Evolutionary conservation across 2,888 invertebrate genomes (phyloP).

Genomic region (Miltochrista miniata): DNA sequence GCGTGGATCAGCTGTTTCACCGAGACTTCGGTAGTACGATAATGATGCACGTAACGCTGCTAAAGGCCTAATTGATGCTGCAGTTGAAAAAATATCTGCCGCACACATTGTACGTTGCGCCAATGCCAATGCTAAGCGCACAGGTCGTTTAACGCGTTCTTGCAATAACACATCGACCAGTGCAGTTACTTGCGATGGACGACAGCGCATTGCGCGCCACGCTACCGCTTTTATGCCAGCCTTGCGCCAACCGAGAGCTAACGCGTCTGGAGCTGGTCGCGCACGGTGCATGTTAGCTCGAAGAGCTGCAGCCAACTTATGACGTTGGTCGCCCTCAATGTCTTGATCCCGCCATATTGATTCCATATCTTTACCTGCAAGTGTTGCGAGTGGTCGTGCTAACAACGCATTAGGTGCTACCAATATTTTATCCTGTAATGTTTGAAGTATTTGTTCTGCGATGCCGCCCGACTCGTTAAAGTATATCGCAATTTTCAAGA

Average conservation of each 20-base stretch:
- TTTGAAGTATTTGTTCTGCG: slow-evolving; percentile 31
- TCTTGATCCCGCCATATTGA: slow-evolving; percentile 26
- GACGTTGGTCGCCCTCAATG: slow-evolving; percentile 9
- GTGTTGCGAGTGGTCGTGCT: slow-evolving; percentile 24
- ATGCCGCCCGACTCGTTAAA: slow-evolving; percentile 55
- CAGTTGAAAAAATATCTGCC: slow-evolving; percentile 30
- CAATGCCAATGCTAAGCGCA: slow-evolving; percentile 45
- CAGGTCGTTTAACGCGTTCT: slow-evolving; percentile 40
- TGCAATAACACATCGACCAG: slow-evolving; percentile 38
- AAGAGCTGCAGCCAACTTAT: slow-evolving; percentile 40
- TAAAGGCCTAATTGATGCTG: slow-evolving; percentile 42
- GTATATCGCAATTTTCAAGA: slow-evolving; percentile 46
- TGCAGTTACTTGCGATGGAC: slow-evolving; percentile 29
- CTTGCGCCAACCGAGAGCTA: slow-evolving; percentile 42
- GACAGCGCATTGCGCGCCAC: slow-evolving; percentile 46
- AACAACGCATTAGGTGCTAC: slow-evolving; percentile 11
- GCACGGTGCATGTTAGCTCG: slow-evolving; percentile 50
- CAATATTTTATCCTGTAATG: slow-evolving; percentile 12
- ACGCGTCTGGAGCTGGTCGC: slow-evolving; percentile 45
- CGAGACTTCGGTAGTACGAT: slow-evolving; percentile 29
- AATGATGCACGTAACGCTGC: slow-evolving; percentile 47
- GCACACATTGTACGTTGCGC: slow-evolving; percentile 38
- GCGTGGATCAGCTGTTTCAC: slow-evolving; percentile 28
- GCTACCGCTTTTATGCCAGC: slow-evolving; percentile 56
- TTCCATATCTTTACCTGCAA: slow-evolving; percentile 21